Evolutionary conservation across 2,797 vertebrate genomes (phyloP), one percentile per base, ranked within the genome.

Genomic region (Urosaurus nigricauda): DNA sequence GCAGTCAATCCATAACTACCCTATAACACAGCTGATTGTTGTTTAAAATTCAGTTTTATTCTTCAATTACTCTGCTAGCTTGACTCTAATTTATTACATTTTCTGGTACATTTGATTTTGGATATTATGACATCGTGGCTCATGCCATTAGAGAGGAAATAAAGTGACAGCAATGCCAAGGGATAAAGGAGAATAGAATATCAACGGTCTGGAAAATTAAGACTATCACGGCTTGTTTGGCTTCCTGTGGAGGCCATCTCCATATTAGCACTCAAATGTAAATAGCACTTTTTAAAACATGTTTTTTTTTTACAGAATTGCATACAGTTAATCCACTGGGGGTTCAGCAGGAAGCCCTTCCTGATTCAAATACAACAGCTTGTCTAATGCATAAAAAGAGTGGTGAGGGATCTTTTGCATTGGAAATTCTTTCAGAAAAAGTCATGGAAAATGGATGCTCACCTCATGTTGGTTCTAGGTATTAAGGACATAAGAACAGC

Each of bases 21-120:
- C 91, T 91, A 60, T 78, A 94, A 94, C 0, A 12, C 35, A 91
- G 81, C 84, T 90, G 88, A 85, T 53, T 90, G 90, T 84, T 26
- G 87, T 93, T 96, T 94, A 95, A 95, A 94, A 96, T 93, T 94
- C 93, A 91, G 92, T 93, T 95, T 89, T 96, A 95, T 96, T 94
- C 91, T 91, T 95, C 94, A 95, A 95, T 95, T 95, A 95, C 89
- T 94, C 87, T 87, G 84, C 91, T 93, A 92, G 93, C 63, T 89
- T 0, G 0, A 85, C 68, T 94, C 92, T 95, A 95, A 94, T 95
- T 95, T 95, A 94, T 95, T 95, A 47, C 86, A 96, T 96, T 96
- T 95, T 95, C 95, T 94, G 92, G 94, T 95, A 94, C 92, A 92
- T 96, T 96, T 95, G 91, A 92, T 94, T 95, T 95, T 93, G 88